Evolutionary conservation across 2,113 vertebrate species (phyloP).

Genomic region (Esox niger): DNA sequence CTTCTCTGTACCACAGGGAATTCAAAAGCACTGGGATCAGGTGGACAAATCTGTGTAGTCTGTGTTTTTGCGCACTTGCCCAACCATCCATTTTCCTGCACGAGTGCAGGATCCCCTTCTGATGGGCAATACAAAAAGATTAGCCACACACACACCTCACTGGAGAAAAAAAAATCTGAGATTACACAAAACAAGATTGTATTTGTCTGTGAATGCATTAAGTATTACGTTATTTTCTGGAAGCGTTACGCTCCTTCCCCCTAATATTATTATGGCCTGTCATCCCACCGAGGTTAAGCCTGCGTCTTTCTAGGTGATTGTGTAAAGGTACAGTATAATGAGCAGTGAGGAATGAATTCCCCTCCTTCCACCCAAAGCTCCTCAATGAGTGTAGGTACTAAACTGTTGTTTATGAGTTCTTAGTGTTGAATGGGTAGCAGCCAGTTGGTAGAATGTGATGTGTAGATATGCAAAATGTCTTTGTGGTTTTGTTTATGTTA

Average conservation of each 20-base stretch:
- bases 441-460: no score
- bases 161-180: no score
- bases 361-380: no score
- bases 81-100: no score
- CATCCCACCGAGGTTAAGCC: slow-evolving; percentile 12
- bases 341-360: no score
- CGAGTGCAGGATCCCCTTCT: background rate
- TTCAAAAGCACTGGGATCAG: slow-evolving; percentile 55
- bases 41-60: slow-evolving; percentile 53
- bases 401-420: no score
- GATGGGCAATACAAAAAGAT: slow-evolving; percentile 12
- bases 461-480: no score
- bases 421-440: no score
- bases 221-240: background rate
- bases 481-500: no score
- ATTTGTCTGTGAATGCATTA: background rate
- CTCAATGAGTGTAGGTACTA: no score
- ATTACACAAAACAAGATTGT: slow-evolving; percentile 11
- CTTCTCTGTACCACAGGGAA: slow-evolving; percentile 54
- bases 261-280: background rate
- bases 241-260: background rate
- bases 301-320: no score
- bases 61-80: slow-evolving; percentile 30
- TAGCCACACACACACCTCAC: background rate
- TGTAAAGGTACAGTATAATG: no score